These are phyloP conservation scores for Triops cancriformis DNA, from an alignment of 1,140 invertebrate species.

Conservation along the genomic window DNA sequence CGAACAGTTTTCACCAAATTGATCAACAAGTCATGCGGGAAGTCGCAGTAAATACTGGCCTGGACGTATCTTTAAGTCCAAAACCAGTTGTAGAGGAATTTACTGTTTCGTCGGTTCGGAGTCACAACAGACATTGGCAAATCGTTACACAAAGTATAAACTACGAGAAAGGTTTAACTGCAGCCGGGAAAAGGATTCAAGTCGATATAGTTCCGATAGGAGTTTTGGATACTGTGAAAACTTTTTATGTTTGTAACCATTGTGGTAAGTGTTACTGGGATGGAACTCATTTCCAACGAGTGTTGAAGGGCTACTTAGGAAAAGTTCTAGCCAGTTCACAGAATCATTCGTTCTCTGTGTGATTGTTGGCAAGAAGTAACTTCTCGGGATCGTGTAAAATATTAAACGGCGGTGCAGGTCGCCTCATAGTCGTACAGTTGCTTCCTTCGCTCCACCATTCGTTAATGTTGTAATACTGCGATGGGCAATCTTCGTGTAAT, in stretches of 20 bases:
- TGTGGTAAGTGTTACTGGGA: constrained; percentile 61
- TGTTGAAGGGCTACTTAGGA: constrained; percentile 34
- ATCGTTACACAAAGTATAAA: constrained; percentile 38
- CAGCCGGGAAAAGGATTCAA: constrained; percentile 42
- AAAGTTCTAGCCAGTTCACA: neutral
- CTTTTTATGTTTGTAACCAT: constrained; percentile 51
- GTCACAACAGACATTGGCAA: constrained; percentile 29
- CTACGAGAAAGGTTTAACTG: constrained; percentile 39
- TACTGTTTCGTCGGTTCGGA: neutral
- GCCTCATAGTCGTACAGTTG: neutral
- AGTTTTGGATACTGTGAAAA: constrained; percentile 42
- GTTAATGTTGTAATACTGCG: neutral
- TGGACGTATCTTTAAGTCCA: constrained; percentile 21
- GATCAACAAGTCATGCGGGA: constrained; percentile 41
- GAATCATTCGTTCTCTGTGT: neutral
- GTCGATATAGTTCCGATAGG: constrained; percentile 43
- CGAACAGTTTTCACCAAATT: constrained; percentile 46
- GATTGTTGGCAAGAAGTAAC: neutral
- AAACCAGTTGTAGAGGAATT: constrained; percentile 15
- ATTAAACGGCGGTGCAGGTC: constrained; percentile 3
- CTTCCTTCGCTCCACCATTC: constrained; percentile 17
- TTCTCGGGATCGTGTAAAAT: neutral
- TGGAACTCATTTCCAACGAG: constrained; percentile 47
- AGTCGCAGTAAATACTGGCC: constrained; percentile 31
- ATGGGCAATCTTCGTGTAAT: constrained; percentile 12